Base-by-base conservation (phyloP, 1,140 invertebrate species). In the Rhynchophorus ferrugineus region DNA sequence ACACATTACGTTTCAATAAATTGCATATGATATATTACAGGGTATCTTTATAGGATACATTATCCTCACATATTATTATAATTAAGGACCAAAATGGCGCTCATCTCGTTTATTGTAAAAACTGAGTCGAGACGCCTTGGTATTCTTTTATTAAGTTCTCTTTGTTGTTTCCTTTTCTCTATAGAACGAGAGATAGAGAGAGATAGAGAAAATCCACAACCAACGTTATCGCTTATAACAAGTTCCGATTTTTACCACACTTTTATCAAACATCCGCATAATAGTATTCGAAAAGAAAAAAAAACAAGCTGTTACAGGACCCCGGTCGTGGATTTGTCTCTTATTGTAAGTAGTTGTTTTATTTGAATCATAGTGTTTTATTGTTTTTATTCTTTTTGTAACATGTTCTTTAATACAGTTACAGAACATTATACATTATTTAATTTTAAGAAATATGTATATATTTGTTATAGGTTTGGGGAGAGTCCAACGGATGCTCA, bases 21-120 rank as follows among this genome's bases (percentile, higher is more conserved):
- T 69, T 69, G 66, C 64, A 68, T 67, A 68, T 68, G 64, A 69
- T 69, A 61, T 68, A 69, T 69, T 69, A 69, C 68, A 69, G 68
- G 68, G 68, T 69, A 69, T 69, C 68, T 69, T 60, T 61, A 67
- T 67, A 64, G 67, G 65, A 69, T 69, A 69, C 68, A 69, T 69
- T 69, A 69, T 69, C 68, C 66, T 69, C 62, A 68, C 63, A 58
- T 67, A 69, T 66, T 67, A 63, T 65, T 66, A 62, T 68, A 63
- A 59, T 68, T 64, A 69, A 69, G 68, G 66, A 69, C 68, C 68
- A 69, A 67, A 41, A 45, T 50, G 65, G 65, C 64, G 58, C 62
- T 61, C 52, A 38, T 39, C 56, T 61, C 53, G 59, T 58, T 54
- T 44, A 39, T 39, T 46, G n/a, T 57, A 50, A 49, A 58, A 54